Evolutionary conservation across 2,113 vertebrate genomes (phyloP).

Genomic region (Tychaedon coryphoeus): DNA sequence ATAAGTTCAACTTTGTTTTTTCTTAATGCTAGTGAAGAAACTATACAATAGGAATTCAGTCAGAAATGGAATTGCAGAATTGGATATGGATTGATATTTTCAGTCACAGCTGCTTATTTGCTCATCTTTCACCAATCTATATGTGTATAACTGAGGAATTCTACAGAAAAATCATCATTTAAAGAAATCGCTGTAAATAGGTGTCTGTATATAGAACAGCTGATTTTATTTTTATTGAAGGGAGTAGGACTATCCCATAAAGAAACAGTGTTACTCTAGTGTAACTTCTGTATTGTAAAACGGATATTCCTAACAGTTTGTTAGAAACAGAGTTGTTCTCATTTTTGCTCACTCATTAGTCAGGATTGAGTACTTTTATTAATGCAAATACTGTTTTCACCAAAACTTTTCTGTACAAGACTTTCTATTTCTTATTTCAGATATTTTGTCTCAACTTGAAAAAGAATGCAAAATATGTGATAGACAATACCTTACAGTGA

Average conservation of each 20-base stretch:
- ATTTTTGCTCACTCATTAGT: background rate
- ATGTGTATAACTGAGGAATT: background rate
- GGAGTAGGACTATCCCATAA: background rate
- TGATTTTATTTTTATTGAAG: background rate
- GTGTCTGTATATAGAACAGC: background rate
- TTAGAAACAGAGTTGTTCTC: background rate
- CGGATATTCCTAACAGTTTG: background rate
- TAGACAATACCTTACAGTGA: constrained; percentile 15
- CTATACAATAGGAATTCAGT: background rate
- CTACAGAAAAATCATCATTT: background rate
- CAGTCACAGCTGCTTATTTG: background rate
- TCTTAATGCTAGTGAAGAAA: background rate
- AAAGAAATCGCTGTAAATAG: background rate
- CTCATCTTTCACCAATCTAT: background rate
- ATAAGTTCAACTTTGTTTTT: background rate
- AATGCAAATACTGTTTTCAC: background rate
- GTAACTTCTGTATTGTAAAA: background rate
- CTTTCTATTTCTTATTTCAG: background rate
- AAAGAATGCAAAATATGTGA: constrained; percentile 8
- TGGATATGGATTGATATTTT: background rate
- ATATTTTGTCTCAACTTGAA: background rate
- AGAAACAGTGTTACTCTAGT: background rate
- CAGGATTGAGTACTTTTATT: background rate
- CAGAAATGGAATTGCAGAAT: background rate
- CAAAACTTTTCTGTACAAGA: background rate